Evolutionary conservation across 30 jellyfish, hydroid and myxozoan species (phyloP).

Genomic region (Pelagia noctiluca): DNA sequence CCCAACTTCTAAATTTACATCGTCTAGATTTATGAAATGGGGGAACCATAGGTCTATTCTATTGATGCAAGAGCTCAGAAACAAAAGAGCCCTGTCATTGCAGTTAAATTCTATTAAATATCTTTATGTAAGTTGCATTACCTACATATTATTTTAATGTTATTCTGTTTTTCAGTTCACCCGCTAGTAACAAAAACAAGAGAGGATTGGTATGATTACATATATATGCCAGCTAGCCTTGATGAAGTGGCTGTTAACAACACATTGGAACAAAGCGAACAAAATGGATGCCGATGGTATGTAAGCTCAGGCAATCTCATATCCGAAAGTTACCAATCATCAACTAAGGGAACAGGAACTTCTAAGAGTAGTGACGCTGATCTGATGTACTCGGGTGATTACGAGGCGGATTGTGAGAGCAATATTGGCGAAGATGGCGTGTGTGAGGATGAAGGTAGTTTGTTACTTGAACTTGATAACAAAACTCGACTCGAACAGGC

Average conservation of each 20-base stretch:
- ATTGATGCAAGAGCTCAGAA: too few species aligned
- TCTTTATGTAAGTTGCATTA: too few species aligned
- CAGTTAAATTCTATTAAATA: not conserved
- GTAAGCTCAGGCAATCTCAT: conserved; percentile 70
- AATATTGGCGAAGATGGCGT: conserved; percentile 45
- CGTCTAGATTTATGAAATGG: not conserved
- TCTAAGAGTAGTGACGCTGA: conserved; percentile 81
- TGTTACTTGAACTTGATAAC: conserved; percentile 30
- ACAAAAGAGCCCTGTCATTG: not conserved
- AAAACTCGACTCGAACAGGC: conserved; percentile 54
- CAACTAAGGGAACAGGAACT: conserved; percentile 13
- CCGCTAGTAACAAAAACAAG: conserved; percentile 58
- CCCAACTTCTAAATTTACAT: not conserved
- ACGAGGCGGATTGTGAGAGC: conserved; percentile 97
- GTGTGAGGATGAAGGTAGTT: conserved; percentile 6
- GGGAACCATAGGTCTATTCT: not conserved
- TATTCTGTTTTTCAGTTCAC: conserved; percentile 47
- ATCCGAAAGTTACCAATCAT: conserved; percentile 65
- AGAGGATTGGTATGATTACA: conserved; percentile 63
- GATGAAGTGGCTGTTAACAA: conserved; percentile 59
- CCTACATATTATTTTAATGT: not conserved
- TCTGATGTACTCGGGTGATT: conserved; percentile 39
- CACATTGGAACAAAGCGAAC: not conserved
- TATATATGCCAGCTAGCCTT: conserved; percentile 78
- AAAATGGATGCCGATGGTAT: conserved; percentile 14